These are phyloP conservation scores for Bufo gargarizans DNA, from an alignment of 2,113 vertebrate genomes.

Conservation along the genomic window DNA sequence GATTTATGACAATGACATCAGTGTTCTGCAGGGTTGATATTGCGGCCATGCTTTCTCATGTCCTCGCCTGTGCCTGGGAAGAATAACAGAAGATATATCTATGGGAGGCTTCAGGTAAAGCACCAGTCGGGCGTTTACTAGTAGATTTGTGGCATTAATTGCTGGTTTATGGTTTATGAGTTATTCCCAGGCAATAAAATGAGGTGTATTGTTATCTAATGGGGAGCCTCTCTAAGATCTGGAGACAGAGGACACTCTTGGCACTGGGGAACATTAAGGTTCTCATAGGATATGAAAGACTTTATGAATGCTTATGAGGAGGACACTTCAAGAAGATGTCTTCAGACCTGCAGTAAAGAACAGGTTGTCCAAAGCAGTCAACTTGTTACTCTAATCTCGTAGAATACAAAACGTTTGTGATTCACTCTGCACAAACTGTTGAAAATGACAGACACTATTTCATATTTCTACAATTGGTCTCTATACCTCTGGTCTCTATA, in stretches of 20 bases:
- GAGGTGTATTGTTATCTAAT: background rate
- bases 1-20: slow-evolving; percentile 18
- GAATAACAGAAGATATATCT: background rate
- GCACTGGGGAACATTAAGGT: background rate
- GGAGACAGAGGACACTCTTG: background rate
- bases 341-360: too few species aligned
- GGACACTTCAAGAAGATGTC: too few species aligned
- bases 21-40: background rate
- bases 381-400: too few species aligned
- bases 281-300: too few species aligned
- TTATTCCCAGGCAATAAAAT: background rate
- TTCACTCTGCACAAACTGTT: too few species aligned
- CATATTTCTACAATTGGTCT: too few species aligned
- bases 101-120: background rate
- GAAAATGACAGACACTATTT: too few species aligned
- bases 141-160: background rate
- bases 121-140: background rate
- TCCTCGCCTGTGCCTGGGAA: background rate
- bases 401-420: too few species aligned
- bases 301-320: too few species aligned
- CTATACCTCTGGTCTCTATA: background rate
- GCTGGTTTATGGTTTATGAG: background rate
- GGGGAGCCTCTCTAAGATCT: background rate
- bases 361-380: too few species aligned
- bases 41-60: slow-evolving; percentile 6